A percentile compares a stretch with the other conserved stretches of the same genome.
Evolutionary conservation across 2,113 vertebrate species (phyloP).

Genomic region (Meleagris gallopavo): DNA sequence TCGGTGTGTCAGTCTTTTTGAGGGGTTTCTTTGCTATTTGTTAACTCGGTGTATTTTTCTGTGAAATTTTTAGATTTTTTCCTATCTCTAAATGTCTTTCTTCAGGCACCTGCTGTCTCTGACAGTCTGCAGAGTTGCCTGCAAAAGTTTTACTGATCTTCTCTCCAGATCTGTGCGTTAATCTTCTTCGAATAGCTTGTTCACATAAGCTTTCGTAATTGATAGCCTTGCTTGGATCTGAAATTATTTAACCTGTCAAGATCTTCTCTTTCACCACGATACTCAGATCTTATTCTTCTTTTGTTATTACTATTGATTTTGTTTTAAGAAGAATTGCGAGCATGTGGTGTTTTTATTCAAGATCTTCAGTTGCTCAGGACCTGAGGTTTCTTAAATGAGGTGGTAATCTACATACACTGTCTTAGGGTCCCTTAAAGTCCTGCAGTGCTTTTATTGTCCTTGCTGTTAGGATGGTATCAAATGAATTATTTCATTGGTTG

Average conservation of each 20-base stretch:
- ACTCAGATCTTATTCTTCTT: neutral
- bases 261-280: constrained; percentile 43
- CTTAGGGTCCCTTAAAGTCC: neutral
- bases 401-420: neutral
- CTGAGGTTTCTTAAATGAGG: constrained; percentile 12
- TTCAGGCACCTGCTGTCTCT: constrained; percentile 33
- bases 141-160: constrained; percentile 24
- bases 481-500: neutral
- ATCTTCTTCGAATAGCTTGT: constrained; percentile 39
- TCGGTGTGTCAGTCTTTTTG: neutral
- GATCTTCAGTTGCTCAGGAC: constrained; percentile 13
- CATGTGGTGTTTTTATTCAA: neutral
- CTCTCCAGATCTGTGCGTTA: neutral
- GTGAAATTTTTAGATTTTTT: neutral
- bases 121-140: constrained; percentile 22
- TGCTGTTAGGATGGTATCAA: neutral
- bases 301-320: constrained; percentile 57
- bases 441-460: neutral
- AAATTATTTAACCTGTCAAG: constrained; percentile 61
- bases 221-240: neutral
- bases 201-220: constrained; percentile 36
- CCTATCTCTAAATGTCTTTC: neutral
- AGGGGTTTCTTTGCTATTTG: neutral
- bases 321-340: constrained; percentile 43
- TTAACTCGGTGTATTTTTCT: neutral